phyloP scores from a whole-genome alignment of 2,888 invertebrate species.

The Drosophila phalerata region DNA sequence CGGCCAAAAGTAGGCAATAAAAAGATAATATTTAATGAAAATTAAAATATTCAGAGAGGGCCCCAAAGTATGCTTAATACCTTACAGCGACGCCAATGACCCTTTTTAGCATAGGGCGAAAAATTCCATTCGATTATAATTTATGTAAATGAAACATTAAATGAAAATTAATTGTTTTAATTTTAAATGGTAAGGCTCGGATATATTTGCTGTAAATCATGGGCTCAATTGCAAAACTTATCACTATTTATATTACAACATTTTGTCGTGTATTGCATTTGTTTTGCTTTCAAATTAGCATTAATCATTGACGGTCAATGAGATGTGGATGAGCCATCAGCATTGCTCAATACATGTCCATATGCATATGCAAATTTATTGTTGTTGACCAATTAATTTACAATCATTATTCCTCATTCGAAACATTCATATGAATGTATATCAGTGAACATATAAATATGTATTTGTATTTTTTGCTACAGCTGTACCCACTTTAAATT shows the following conservation, averaged over 20 bases:
- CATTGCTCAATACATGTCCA: slow-evolving; percentile 47
- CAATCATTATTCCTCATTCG: slow-evolving; percentile 19
- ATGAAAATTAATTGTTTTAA: slow-evolving; percentile 23
- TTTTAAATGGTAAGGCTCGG: not conserved
- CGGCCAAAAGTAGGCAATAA: slow-evolving; percentile 22
- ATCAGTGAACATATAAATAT: not conserved
- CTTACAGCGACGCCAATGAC: slow-evolving; percentile 8
- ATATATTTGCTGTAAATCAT: not conserved
- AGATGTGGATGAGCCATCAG: slow-evolving; percentile 54
- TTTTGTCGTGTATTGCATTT: slow-evolving; percentile 34
- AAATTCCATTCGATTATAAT: slow-evolving; percentile 19
- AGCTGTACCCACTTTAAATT: slow-evolving; percentile 27
- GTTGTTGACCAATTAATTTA: slow-evolving; percentile 38
- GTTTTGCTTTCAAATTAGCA: slow-evolving; percentile 62
- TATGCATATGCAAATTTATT: slow-evolving; percentile 54
- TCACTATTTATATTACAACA: slow-evolving; percentile 17
- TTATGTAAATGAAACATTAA: slow-evolving; percentile 38
- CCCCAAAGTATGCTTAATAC: slow-evolving; percentile 30
- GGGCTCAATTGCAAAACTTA: slow-evolving; percentile 25
- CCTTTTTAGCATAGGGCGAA: slow-evolving; percentile 18
- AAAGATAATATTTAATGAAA: slow-evolving; percentile 14
- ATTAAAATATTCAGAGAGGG: slow-evolving; percentile 1
- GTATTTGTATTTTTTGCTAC: slow-evolving; percentile 7
- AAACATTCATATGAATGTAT: not conserved
- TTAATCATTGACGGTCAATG: slow-evolving; percentile 72